Evolutionary conservation across 92 coral and sea anemone genomes (phyloP), one percentile per base, ranked within the genome.

Genomic region (Palythoa caribaeorum): DNA sequence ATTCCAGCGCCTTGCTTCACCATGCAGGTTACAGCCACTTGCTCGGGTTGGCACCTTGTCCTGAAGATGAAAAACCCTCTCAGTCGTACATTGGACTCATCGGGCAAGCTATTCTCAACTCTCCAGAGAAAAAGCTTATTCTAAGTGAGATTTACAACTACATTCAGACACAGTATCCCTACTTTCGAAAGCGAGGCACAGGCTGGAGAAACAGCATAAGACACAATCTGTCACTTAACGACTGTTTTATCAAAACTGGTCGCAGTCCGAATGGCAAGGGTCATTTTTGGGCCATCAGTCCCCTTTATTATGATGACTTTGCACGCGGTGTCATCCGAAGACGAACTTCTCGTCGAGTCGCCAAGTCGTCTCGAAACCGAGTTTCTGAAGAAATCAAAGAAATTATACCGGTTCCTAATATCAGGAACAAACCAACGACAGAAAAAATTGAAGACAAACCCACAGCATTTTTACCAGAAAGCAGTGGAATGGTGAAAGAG

Each of bases 151-250:
- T 95, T 51, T 95, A 95, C 91, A 95, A 91, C 89, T 93, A 93
- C 80, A 95, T 95, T 62, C 91, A 93, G 19, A 90, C 93, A 14
- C 92, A 95, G 16, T 95, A 93, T 74, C 98, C 98, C 36, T 95
- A 95, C 87, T 95, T 95, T 79, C 88, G 98, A 20, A 95, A 92
- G 93, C 88, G 94, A 71, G 98, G 98, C 4, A 92, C 98, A 2
- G 98, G 98, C 21, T 95, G 98, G 98, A 71, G 98, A 84, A 95
- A 95, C 79, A 95, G 98, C 92, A 95, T 95, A 15, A 90, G 98
- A 19, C 98, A 95, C 71, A 95, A 95, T 62, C 92, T 95, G 20
- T 94, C 96, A 50, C 90, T 95, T 39, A 95, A 95, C 80, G 98
- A 95, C 86, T 95, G 98, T 73, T 95, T 95, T 37, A 89, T 95